phyloP scores from a whole-genome alignment of 2,113 vertebrate genomes.

The Rhipidura dahli region DNA sequence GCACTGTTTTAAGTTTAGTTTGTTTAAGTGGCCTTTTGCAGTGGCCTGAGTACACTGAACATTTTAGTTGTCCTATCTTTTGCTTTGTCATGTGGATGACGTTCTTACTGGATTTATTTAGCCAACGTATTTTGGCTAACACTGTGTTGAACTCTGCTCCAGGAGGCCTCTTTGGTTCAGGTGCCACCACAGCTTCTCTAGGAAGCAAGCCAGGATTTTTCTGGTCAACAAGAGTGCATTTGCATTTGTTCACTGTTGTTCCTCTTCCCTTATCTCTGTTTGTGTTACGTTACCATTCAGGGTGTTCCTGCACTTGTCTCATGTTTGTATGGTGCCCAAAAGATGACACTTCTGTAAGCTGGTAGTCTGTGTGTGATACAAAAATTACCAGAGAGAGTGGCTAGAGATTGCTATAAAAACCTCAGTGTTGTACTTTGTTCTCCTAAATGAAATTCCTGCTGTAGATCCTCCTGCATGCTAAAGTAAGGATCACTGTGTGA shows the following conservation, averaged over 20 bases:
- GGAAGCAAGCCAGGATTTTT: neutral
- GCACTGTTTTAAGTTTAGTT: neutral
- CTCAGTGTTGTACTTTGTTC: neutral
- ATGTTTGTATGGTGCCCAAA: neutral
- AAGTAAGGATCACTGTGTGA: neutral
- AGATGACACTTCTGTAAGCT: neutral
- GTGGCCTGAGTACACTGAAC: accelerated
- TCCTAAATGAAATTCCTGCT: neutral
- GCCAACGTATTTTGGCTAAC: neutral
- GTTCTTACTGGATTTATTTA: neutral
- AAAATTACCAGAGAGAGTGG: neutral
- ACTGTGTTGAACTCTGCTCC: neutral
- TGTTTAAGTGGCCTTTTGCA: neutral
- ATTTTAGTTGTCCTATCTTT: neutral
- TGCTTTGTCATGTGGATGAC: neutral
- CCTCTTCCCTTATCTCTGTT: constrained; percentile 42
- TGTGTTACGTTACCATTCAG: neutral
- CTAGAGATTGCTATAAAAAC: neutral
- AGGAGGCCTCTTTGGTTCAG: neutral
- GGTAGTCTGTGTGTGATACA: neutral
- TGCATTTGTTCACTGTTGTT: neutral
- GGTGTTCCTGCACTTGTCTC: neutral
- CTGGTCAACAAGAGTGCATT: neutral
- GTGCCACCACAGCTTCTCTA: neutral
- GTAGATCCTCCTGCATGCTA: neutral